These are phyloP conservation scores for Orthonevra nobilis DNA, from an alignment of 2,888 invertebrate genomes.

Conservation along the genomic window DNA sequence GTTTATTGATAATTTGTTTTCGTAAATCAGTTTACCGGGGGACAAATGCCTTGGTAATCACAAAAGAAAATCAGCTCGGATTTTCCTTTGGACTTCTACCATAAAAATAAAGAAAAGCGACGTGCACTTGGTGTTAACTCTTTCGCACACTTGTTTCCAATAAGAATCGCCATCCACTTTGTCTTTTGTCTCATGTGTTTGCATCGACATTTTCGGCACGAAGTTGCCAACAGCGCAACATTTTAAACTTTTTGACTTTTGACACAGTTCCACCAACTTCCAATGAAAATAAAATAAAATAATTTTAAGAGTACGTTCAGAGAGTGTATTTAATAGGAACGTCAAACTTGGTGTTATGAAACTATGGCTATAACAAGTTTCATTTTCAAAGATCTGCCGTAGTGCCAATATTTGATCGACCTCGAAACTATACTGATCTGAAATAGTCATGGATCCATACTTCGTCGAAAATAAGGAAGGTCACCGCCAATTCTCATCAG, in stretches of 20 bases:
- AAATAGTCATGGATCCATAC: too few relatives aligned
- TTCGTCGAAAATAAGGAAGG: too few relatives aligned
- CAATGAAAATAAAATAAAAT: not conserved
- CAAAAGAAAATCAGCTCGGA: slow-evolving; percentile 51
- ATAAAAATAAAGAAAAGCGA: slow-evolving; percentile 62
- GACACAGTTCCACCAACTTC: slow-evolving; percentile 13
- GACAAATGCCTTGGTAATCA: slow-evolving; percentile 25
- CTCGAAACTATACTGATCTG: too few relatives aligned
- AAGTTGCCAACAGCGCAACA: slow-evolving; percentile 66
- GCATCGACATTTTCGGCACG: slow-evolving; percentile 26
- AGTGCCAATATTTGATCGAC: too few relatives aligned
- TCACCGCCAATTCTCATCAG: too few relatives aligned
- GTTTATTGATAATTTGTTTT: not conserved
- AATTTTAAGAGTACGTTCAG: not conserved
- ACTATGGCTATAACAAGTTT: too few relatives aligned
- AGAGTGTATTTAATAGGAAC: too few relatives aligned
- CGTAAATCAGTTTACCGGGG: too few relatives aligned
- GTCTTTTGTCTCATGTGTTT: slow-evolving; percentile 54
- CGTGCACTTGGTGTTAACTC: slow-evolving; percentile 42
- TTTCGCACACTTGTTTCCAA: slow-evolving; percentile 64
- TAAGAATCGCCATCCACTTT: slow-evolving; percentile 37
- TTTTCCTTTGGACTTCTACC: slow-evolving; percentile 63
- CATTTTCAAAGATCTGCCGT: too few relatives aligned
- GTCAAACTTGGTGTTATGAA: too few relatives aligned
- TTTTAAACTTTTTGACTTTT: slow-evolving; percentile 35